Conservation (phyloP, 2,113 vertebrate species). For the Petrocephalus microphthalmus region DNA sequence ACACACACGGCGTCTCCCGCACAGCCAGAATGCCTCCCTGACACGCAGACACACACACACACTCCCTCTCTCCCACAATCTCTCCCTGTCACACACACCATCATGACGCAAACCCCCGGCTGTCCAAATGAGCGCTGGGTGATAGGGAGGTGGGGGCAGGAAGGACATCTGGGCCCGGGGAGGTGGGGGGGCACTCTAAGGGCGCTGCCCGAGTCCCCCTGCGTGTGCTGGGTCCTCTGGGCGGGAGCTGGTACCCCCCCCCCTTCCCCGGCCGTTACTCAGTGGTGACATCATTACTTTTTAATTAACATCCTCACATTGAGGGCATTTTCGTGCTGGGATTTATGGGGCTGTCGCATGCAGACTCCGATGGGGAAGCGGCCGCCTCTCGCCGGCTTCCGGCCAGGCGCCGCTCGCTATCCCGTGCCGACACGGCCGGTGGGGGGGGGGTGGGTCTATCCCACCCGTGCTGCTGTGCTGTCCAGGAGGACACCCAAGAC, state of each 20-base stretch:
- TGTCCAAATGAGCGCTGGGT: not conserved
- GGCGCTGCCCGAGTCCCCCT: not conserved
- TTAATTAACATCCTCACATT: constrained; percentile 10
- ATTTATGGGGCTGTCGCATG: not conserved
- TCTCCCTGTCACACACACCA: not conserved
- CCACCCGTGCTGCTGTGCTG: not conserved
- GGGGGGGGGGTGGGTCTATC: no score
- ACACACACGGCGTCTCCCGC: not conserved
- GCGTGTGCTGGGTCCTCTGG: not conserved
- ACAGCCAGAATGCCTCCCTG: not conserved
- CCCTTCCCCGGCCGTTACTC: not conserved
- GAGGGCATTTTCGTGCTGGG: not conserved
- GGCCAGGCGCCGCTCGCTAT: not conserved
- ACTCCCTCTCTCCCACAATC: not conserved
- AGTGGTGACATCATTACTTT: not conserved
- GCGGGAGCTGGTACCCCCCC: not conserved
- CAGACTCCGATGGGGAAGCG: not conserved
- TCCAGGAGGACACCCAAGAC: not conserved
- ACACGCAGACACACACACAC: not conserved
- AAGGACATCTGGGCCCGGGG: not conserved
- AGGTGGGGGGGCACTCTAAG: not conserved
- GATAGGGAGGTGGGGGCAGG: not conserved
- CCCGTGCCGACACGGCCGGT: no score
- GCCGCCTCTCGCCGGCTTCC: not conserved
- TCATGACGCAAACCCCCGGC: not conserved